Evolutionary conservation across 2,113 vertebrate genomes (phyloP).

Genomic region (Pipra filicauda): DNA sequence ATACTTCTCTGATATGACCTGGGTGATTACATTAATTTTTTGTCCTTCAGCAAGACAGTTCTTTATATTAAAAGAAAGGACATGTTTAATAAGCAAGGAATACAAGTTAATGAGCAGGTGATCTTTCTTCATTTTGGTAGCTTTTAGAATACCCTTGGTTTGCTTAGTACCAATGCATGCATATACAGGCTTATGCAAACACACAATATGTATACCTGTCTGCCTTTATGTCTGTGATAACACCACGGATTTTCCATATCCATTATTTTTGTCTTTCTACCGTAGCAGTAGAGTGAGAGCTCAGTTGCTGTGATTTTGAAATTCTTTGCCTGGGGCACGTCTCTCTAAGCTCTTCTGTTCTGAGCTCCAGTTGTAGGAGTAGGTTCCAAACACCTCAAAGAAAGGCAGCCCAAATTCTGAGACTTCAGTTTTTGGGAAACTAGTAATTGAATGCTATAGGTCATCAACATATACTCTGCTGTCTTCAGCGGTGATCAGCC

Average conservation of each 20-base stretch:
- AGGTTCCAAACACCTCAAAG: background rate
- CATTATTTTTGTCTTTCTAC: background rate
- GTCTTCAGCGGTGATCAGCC: background rate
- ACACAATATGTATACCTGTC: background rate
- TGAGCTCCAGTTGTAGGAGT: background rate
- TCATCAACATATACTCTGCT: background rate
- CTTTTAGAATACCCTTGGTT: background rate
- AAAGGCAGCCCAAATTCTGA: background rate
- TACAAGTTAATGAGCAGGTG: background rate
- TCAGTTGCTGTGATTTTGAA: slow-evolving; percentile 25
- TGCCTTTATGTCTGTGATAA: background rate
- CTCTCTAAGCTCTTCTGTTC: background rate
- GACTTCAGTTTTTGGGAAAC: background rate
- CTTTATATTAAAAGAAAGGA: background rate
- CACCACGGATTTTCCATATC: background rate
- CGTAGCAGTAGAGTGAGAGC: background rate
- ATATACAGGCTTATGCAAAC: background rate
- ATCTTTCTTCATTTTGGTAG: background rate
- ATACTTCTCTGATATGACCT: background rate
- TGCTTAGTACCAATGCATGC: background rate
- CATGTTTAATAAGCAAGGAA: background rate
- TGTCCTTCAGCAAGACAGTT: background rate
- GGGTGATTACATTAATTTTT: background rate
- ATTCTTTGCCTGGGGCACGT: background rate
- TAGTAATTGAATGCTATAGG: background rate